Percentiles rank a stretch among this genome's conserved stretches.
phyloP scores from a whole-genome alignment of 2,113 vertebrate species.

The Amazona guildingii region DNA sequence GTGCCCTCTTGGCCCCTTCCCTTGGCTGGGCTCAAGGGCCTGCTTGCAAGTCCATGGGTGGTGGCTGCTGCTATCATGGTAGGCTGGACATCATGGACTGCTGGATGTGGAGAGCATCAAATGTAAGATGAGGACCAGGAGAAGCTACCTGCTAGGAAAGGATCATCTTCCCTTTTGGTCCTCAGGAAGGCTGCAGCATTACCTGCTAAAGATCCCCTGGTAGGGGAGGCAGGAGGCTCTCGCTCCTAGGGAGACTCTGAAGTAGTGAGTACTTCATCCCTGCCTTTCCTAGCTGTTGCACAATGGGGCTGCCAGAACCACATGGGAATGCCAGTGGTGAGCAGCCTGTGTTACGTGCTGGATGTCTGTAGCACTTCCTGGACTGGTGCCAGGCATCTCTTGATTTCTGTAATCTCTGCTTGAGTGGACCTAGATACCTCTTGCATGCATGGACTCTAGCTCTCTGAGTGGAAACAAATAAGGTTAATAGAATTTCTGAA shows the following conservation, averaged over 20 bases:
- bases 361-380: neutral
- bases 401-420: constrained; percentile 52
- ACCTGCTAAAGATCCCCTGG: neutral
- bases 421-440: constrained; percentile 40
- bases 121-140: neutral
- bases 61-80: neutral
- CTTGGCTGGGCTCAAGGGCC: neutral
- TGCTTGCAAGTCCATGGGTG: neutral
- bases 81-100: accelerated
- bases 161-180: neutral
- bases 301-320: neutral
- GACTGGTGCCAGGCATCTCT: constrained; percentile 44
- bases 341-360: neutral
- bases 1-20: neutral
- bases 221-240: neutral
- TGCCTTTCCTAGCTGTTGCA: neutral
- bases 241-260: accelerated
- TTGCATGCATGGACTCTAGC: neutral
- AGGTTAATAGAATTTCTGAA: neutral
- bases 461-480: neutral
- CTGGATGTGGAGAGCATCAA: neutral
- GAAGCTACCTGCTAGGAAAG: neutral
- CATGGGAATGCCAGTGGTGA: neutral
- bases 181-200: accelerated
- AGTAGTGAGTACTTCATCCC: neutral